Base-by-base conservation (phyloP, 2,797 vertebrate genomes). In the Yasuhikotakia modesta region DNA sequence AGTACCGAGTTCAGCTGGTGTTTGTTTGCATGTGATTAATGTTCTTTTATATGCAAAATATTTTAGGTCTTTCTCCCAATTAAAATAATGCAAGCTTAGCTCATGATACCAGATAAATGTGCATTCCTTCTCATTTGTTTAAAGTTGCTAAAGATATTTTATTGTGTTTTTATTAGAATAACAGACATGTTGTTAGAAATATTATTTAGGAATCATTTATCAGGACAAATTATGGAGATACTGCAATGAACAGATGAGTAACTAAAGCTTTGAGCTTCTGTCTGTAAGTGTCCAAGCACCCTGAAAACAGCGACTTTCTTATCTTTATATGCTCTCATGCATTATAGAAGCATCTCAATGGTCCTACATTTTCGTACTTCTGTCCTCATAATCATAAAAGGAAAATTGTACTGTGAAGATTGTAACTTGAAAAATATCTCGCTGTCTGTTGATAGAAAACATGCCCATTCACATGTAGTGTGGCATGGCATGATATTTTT, bases 341-440 rank as follows among this genome's bases (percentile, higher is more conserved):
- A 35, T 76, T 68, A 48, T 10, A 76, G 50, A 64, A 45, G 21
- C 45, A 32, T 66, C 3, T 66, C 11, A 1, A 16, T 67, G 12
- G 35, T 58, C 30, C 63, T 58, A 13, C 17, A 55, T 76, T 76
- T 75, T 57, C 21, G 17, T 76, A 67, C n/a, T 13, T 39, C 14
- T 48, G 7, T 57, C 0, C 39, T 13, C 63, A 7, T 16, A n/a
- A 68, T 43, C 60, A 65, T 64, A 17, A 48, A 73, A 65, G 46
- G 46, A 53, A 55, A 6, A 53, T 30, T 68, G 30, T 58, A 50
- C 35, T 35, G 43, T 32, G 2, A 61, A 52, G 19, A 60, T 19
- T 27, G 70, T 77, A 69, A 77, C 46, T 30, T n/a, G 48, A 63
- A n/a, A 61, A n/a, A n/a, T n/a, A 61, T 69, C 27, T 39, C n/a